Conservation (phyloP, 2,113 vertebrate genomes). For the Monopterus albus region DNA sequence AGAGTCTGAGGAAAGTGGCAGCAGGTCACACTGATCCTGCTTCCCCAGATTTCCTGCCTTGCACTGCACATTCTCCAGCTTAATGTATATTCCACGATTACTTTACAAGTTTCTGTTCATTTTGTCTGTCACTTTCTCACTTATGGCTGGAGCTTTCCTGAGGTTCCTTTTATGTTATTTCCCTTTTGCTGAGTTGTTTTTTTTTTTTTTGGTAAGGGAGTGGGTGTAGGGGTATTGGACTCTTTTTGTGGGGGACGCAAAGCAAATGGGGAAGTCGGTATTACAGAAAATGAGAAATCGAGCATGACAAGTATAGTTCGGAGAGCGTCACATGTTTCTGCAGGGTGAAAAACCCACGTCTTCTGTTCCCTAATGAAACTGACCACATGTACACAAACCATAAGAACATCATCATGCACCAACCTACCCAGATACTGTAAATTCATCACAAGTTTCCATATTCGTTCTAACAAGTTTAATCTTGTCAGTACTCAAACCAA, state of each 20-base stretch:
- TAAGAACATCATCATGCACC: too few relatives aligned
- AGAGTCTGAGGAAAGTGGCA: not conserved
- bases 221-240: slow-evolving; percentile 10
- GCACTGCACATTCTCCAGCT: not conserved
- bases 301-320: not conserved
- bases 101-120: not conserved
- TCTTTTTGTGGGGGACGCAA: slow-evolving; percentile 45
- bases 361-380: slow-evolving; percentile 59
- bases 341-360: slow-evolving; percentile 9
- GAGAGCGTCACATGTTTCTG: slow-evolving; percentile 47
- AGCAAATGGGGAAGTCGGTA: slow-evolving; percentile 41
- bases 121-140: not conserved
- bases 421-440: not conserved
- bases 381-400: not conserved
- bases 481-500: not conserved
- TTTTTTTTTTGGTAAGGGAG: slow-evolving; percentile 16
- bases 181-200: not conserved
- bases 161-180: not conserved
- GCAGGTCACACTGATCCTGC: too few relatives aligned
- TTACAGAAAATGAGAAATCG: slow-evolving; percentile 41
- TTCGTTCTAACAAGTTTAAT: not conserved
- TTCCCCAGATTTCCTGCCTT: not conserved
- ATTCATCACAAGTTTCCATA: slow-evolving; percentile 34
- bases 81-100: not conserved
- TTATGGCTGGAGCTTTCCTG: not conserved